Base-by-base conservation (phyloP, 2,797 vertebrate species). In the Gymnothorax javanicus region DNA sequence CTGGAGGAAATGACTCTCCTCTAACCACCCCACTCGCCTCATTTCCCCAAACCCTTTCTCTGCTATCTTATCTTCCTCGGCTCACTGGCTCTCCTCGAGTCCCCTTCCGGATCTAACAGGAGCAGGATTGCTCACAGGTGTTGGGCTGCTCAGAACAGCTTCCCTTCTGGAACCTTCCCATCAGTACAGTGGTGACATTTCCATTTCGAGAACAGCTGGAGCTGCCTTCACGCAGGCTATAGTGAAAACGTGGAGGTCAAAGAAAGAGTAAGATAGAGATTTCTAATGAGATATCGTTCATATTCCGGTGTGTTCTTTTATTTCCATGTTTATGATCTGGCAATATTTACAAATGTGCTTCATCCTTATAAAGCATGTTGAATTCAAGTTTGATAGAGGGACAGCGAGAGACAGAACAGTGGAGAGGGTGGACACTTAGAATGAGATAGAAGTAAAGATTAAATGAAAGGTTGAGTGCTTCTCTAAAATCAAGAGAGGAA, bases 161-260 rank as follows among this genome's bases (percentile, higher is more conserved):
- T 69, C 69, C 62, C 23, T 25, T 60, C 69, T 52, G 52, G 84
- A 85, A 57, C 85, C 88, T 85, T 89, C 90, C 91, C 87, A 87
- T 69, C 90, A 91, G 91, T 89, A 84, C 85, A 87, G 90, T 87
- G 82, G 88, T 91, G 88, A 90, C 89, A 83, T 93, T 91, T 92
- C 91, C 91, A 91, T 89, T 86, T 87, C 90, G 91, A 86, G 91
- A 92, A 88, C 88, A 81, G 91, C 91, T 84, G 77, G 87, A 89
- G 86, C 81, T 89, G 87, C 89, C 85, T 88, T 90, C 84, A 4
- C 85, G 91, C 89, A 92, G 90, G 88, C 84, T 87, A 90, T 91
- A 71, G 88, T 90, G 92, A 92, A 92, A 27, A 92, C 92, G 92
- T 13, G 33, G n/a, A 59, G 13, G 12, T 67, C 62, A 43, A 57